Base-by-base conservation (phyloP, 1,140 invertebrate genomes). In the Achatina immaculata region DNA sequence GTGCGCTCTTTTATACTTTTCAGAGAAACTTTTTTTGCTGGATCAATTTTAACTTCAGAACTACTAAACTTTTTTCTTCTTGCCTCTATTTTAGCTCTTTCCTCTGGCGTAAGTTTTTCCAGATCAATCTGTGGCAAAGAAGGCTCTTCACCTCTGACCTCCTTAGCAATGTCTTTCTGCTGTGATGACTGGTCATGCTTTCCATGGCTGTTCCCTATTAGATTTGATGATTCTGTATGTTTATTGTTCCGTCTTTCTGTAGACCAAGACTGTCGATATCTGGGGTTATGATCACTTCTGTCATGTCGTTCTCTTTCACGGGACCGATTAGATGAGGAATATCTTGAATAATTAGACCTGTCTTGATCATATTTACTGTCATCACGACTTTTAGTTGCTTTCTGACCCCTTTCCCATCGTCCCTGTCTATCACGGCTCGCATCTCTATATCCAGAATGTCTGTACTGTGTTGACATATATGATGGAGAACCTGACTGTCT, bases 41-140 rank as follows among this genome's bases (percentile, higher is more conserved):
- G 55, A 78, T 83, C 78, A 68, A 78, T 78, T n/a, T 78, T 66
- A 43, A 78, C 72, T 51, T 81, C 78, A 19, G 48, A 76, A 51
- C 28, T 78, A 48, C 76, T 66, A 82, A 85, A 85, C 43, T 85
- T 85, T 48, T 69, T 78, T 43, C 51, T 72, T 14, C 84, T 77
- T 11, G 84, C 84, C 28, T 83, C 84, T 66, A 85, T 58, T 78
- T 71, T 82, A 28, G 81, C 66, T 36, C 74, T 73, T 75, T 85
- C 82, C 34, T 82, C 83, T 48, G 80, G 77, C 28, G 71, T 76
- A 80, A 80, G 78, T 72, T 80, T 80, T 19, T 80, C 68, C 36
- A 80, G 40, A 43, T 80, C 78, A 45, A 72, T 55, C 28, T 71
- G n/a, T 38, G 71, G 71, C 42, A 69, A 40, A 7, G 68, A 38